Conservation (phyloP, 2,888 invertebrate species). For the Ptilodon capucinus region DNA sequence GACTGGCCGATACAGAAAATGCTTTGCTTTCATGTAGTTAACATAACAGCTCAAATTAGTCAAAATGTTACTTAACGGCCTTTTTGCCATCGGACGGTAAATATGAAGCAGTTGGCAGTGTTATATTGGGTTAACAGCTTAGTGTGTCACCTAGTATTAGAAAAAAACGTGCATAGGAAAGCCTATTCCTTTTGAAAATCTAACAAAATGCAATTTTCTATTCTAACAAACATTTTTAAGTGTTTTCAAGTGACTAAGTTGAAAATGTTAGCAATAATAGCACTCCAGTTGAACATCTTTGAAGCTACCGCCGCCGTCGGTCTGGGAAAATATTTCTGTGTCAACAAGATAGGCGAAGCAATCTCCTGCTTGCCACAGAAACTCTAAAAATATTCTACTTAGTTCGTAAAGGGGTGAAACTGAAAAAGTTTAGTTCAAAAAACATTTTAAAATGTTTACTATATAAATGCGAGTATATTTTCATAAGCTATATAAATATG, state of each 20-base stretch:
- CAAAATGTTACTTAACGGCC: too few relatives aligned
- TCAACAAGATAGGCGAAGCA: constrained; percentile 62
- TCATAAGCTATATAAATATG: too few relatives aligned
- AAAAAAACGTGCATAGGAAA: too few relatives aligned
- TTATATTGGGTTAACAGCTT: too few relatives aligned
- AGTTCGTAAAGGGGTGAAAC: background rate
- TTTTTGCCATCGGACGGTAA: too few relatives aligned
- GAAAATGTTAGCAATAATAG: background rate
- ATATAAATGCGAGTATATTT: too few relatives aligned
- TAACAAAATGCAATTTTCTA: background rate
- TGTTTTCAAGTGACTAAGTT: background rate
- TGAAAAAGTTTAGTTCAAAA: background rate
- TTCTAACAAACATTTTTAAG: background rate
- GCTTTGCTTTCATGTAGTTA: too few relatives aligned
- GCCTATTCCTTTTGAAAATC: background rate
- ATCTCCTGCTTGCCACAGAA: constrained; percentile 39
- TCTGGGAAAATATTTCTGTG: constrained; percentile 57
- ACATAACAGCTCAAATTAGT: too few relatives aligned
- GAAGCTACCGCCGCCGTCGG: constrained; percentile 25
- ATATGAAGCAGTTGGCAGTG: too few relatives aligned
- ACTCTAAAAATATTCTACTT: background rate
- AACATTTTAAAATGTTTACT: background rate
- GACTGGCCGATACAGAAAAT: too few relatives aligned
- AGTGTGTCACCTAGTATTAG: too few relatives aligned
- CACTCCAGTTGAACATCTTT: background rate